Base-by-base conservation (phyloP, 2,797 vertebrate genomes). In the Bradypodion ventrale region DNA sequence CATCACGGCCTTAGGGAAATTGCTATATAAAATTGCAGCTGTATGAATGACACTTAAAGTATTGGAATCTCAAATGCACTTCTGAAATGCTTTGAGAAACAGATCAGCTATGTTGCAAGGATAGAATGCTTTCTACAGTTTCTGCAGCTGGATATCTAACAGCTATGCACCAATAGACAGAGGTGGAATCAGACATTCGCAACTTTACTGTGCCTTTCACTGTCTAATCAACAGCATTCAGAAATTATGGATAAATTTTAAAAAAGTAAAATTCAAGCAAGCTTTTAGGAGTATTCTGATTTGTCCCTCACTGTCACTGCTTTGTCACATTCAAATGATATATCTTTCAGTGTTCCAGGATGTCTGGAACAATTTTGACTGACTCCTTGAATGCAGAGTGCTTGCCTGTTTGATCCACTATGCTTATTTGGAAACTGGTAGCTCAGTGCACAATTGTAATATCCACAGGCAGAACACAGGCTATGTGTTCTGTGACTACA, bases 381-480 rank as follows among this genome's bases (percentile, higher is more conserved):
- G 52, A 56, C 3, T 19, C 52, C 52, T 19, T 19, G 1, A 37
- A 4, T 56, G 7, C n/a, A 66, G 27, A 59, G 32, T 23, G 56
- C 52, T 29, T 74, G 37, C 35, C 6, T 59, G 46, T 80, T 12
- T 40, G 35, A 59, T 5, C 40, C 12, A 4, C 49, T 2, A 42
- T 13, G 52, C 42, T 63, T 74, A 49, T 75, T 75, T 37, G 46
- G 29, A 63, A 59, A 42, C 52, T 69, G 60, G 78, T 23, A 92
- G 81, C 25, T 74, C 37, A 87, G 56, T 12, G 78, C 32, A 66
- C 2, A 56, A 10, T 6, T 46, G 35, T 37, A 52, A 56, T 29
- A 85, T 16, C 21, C 8, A 40, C 12, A 16, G 13, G 56, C 37
- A 62, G 32, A 56, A 49, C 16, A 3, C 25, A 21, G 27, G 8